Conservation (phyloP, 2,888 invertebrate genomes). For the Troglohyphantes excavatus region DNA sequence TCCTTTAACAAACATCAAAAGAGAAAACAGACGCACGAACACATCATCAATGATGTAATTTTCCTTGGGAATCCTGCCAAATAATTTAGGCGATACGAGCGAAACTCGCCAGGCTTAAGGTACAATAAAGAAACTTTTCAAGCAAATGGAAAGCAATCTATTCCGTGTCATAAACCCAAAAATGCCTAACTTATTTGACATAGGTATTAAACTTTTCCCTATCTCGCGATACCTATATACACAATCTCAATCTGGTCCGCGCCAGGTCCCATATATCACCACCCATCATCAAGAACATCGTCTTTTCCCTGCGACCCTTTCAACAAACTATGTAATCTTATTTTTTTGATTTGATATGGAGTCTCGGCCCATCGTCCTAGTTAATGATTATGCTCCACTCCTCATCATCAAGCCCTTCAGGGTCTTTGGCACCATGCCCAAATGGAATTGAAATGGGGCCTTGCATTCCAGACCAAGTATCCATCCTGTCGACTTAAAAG, state of each 20-base stretch:
- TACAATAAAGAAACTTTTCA: neutral
- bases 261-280: slow-evolving; percentile 50
- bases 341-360: slow-evolving; percentile 53
- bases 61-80: neutral
- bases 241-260: slow-evolving; percentile 18
- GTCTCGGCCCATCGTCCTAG: slow-evolving; percentile 19
- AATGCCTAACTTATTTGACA: slow-evolving; percentile 18
- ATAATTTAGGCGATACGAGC: neutral
- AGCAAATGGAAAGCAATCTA: slow-evolving; percentile 17
- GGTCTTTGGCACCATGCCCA: slow-evolving; percentile 54
- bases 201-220: slow-evolving; percentile 32
- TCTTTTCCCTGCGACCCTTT: slow-evolving; percentile 18
- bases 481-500: neutral
- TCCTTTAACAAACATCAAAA: too few species aligned
- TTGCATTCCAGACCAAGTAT: slow-evolving; percentile 36
- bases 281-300: slow-evolving; percentile 39
- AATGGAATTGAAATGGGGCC: slow-evolving; percentile 49
- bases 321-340: slow-evolving; percentile 56
- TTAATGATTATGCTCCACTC: slow-evolving; percentile 68
- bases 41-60: neutral
- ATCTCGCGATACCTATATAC: slow-evolving; percentile 26
- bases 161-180: slow-evolving; percentile 39
- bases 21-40: neutral
- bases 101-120: neutral
- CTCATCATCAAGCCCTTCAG: slow-evolving; percentile 41